Evolutionary conservation across 2,113 vertebrate species (phyloP).

Genomic region (Daubentonia madagascariensis): DNA sequence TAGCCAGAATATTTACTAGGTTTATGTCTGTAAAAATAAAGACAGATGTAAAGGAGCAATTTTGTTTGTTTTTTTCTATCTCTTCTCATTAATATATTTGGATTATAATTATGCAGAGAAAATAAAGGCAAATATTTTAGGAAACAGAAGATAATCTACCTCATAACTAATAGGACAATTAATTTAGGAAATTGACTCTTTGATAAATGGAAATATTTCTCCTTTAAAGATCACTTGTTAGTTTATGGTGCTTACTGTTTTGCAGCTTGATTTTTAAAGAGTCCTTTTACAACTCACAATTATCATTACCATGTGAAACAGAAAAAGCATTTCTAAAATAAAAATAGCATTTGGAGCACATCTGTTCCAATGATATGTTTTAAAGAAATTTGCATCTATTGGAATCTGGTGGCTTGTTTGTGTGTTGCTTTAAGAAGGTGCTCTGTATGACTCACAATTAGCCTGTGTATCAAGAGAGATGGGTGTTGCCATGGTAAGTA

Average conservation of each 20-base stretch:
- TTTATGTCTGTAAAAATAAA: constrained; percentile 33
- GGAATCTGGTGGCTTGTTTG: constrained; percentile 41
- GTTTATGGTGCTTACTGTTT: constrained; percentile 15
- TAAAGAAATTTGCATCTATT: constrained; percentile 38
- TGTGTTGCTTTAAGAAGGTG: constrained; percentile 79
- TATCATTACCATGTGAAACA: constrained; percentile 4
- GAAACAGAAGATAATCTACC: constrained; percentile 2
- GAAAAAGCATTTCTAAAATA: constrained; percentile 28
- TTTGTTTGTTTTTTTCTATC: not conserved
- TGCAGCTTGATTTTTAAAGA: constrained; percentile 45
- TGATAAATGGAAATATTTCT: constrained; percentile 23
- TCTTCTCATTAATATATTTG: not conserved
- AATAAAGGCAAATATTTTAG: constrained; percentile 21
- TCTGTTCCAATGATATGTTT: constrained; percentile 47
- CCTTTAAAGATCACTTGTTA: constrained; percentile 2
- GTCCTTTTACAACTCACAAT: not conserved
- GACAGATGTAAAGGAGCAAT: not conserved
- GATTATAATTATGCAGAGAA: not conserved
- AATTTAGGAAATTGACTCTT: constrained; percentile 31
- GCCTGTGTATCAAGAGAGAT: constrained; percentile 67
- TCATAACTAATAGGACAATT: not conserved
- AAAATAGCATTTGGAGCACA: constrained; percentile 11
- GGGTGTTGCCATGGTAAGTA: constrained; percentile 78
- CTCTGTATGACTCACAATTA: constrained; percentile 75
- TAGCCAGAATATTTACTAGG: constrained; percentile 5